Percentiles rank a stretch among this genome's conserved stretches.
These are phyloP conservation scores for Macroteleia sp. DNA, from an alignment of 2,888 invertebrate species.

Conservation along the genomic window DNA sequence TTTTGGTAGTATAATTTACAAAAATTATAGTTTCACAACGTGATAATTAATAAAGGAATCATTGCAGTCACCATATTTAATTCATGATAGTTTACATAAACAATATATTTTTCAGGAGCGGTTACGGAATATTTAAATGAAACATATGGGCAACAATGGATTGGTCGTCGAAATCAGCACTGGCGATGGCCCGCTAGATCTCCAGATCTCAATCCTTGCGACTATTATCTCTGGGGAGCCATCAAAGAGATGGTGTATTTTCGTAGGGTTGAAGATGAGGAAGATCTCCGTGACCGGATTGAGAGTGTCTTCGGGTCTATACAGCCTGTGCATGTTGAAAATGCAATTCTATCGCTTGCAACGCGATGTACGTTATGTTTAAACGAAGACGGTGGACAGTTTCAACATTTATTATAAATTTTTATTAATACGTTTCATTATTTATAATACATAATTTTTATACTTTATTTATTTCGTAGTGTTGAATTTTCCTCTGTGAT, in stretches of 20 bases:
- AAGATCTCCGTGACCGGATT: not conserved
- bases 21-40: too few relatives aligned
- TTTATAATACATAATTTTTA: too few relatives aligned
- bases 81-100: not conserved
- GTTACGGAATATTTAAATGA: not conserved
- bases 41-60: too few relatives aligned
- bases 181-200: not conserved
- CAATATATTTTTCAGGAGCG: not conserved
- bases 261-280: not conserved
- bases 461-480: too few relatives aligned
- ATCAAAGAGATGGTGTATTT: not conserved
- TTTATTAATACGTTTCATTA: too few relatives aligned
- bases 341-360: not conserved
- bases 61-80: too few relatives aligned
- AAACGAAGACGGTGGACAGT: too few relatives aligned
- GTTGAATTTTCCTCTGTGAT: too few relatives aligned
- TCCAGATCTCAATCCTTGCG: not conserved
- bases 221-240: not conserved
- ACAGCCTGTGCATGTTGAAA: not conserved
- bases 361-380: too few relatives aligned
- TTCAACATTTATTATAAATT: too few relatives aligned
- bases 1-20: too few relatives aligned
- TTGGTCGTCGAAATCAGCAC: not conserved
- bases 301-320: not conserved
- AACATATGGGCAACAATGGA: not conserved